Percentiles rank a stretch among this genome's conserved stretches.
Conservation (phyloP, 2,888 invertebrate genomes). For the Thymelicus lineola region DNA sequence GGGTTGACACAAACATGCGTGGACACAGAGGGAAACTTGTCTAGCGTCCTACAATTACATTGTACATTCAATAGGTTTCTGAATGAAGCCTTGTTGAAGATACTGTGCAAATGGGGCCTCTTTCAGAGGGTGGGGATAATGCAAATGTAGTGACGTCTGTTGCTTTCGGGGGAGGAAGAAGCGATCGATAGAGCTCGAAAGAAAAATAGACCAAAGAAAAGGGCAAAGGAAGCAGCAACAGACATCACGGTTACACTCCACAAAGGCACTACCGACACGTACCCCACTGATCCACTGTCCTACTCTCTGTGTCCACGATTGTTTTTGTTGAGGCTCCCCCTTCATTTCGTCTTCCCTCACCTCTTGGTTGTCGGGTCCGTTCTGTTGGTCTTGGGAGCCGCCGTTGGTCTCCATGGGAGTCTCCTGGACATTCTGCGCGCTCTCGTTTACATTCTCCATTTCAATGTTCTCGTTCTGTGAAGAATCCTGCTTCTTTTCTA, state of each 20-base stretch:
- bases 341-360: constrained; percentile 78
- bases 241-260: constrained; percentile 60
- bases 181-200: not conserved
- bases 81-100: constrained; percentile 57
- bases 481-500: constrained; percentile 88
- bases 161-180: constrained; percentile 51
- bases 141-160: constrained; percentile 70
- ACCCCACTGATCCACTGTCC: constrained; percentile 90
- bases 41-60: constrained; percentile 48
- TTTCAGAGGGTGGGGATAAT: constrained; percentile 70
- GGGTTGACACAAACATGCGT: constrained; percentile 78
- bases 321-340: constrained; percentile 77
- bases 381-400: constrained; percentile 69
- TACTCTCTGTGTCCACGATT: constrained; percentile 90
- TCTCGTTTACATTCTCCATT: constrained; percentile 77
- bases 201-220: not conserved
- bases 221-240: constrained; percentile 57
- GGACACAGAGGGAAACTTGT: constrained; percentile 75
- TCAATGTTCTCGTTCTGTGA: constrained; percentile 72
- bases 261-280: constrained; percentile 85
- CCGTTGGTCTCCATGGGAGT: constrained; percentile 82
- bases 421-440: constrained; percentile 69
- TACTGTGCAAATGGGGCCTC: constrained; percentile 83
- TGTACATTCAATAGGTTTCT: constrained; percentile 55
- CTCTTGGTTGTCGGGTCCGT: constrained; percentile 79